These are phyloP conservation scores for Parapsyche elsis DNA, from an alignment of 1,140 invertebrate species.

Conservation along the genomic window DNA sequence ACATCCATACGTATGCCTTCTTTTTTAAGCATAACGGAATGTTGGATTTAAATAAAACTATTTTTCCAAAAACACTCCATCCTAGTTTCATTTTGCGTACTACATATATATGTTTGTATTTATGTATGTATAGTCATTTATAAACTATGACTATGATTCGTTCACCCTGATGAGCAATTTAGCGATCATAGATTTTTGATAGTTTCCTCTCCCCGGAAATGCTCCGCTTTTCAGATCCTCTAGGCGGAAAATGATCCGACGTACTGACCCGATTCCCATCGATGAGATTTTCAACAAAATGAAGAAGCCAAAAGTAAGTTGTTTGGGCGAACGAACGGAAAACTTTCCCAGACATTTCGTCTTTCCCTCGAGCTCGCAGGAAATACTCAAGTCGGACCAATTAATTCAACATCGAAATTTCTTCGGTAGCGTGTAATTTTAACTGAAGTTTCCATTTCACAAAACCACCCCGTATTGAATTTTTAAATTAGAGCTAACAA, in stretches of 20 bases:
- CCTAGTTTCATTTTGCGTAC: too few species aligned
- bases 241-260: constrained; percentile 12
- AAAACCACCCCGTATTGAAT: neutral
- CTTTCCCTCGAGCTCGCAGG: neutral
- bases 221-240: neutral
- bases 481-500: neutral
- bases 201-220: neutral
- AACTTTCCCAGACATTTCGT: constrained; percentile 12
- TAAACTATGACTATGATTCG: neutral
- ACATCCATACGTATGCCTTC: too few species aligned
- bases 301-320: constrained; percentile 13
- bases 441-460: neutral
- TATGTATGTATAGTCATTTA: too few species aligned
- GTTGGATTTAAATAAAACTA: too few species aligned
- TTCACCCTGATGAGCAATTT: neutral
- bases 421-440: neutral
- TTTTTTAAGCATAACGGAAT: too few species aligned
- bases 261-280: neutral
- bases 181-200: constrained; percentile 9
- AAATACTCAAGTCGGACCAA: neutral
- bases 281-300: constrained; percentile 23
- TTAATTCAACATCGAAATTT: constrained; percentile 1
- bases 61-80: too few species aligned
- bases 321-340: constrained; percentile 1
- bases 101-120: too few species aligned